phyloP scores from a whole-genome alignment of 2,113 vertebrate genomes.

The Morone chrysops region DNA sequence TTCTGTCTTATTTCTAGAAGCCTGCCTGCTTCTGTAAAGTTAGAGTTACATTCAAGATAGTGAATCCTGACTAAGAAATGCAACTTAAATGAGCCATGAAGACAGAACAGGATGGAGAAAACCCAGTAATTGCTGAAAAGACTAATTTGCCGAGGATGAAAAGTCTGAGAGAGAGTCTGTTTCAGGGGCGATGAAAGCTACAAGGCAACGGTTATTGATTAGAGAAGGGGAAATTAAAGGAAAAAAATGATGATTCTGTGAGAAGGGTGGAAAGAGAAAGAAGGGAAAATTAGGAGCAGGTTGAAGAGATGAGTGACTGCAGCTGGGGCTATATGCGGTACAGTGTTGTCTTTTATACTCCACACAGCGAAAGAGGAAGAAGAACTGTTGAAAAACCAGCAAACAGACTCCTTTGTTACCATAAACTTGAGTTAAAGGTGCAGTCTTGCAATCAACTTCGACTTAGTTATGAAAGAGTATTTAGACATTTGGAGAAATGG shows the following conservation, averaged over 20 bases:
- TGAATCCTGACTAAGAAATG: conserved; percentile 35
- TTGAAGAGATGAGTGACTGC: conserved; percentile 51
- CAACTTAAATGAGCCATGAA: conserved; percentile 62
- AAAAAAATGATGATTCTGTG: conserved; percentile 20
- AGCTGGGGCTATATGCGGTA: conserved; percentile 12
- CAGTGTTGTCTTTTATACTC: not conserved
- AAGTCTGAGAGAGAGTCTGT: conserved; percentile 50
- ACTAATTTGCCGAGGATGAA: conserved; percentile 67
- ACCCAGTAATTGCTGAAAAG: conserved; percentile 53
- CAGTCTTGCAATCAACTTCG: not conserved
- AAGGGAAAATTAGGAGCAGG: conserved; percentile 59
- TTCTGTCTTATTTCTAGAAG: conserved; percentile 43
- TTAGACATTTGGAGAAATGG: not conserved
- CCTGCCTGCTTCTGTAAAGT: conserved; percentile 25
- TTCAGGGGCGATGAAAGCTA: conserved; percentile 62
- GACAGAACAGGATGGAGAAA: conserved; percentile 59
- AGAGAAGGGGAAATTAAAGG: conserved; percentile 56
- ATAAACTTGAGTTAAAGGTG: too few species aligned
- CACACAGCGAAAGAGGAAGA: not conserved
- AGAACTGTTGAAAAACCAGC: not conserved
- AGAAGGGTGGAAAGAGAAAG: conserved; percentile 24
- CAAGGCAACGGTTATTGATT: conserved; percentile 65
- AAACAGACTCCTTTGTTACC: conserved; percentile 6
- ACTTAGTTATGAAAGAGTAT: not conserved
- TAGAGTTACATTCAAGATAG: conserved; percentile 15